These are phyloP conservation scores for Matsumyia berberina DNA, from an alignment of 2,888 invertebrate genomes.

Conservation along the genomic window DNA sequence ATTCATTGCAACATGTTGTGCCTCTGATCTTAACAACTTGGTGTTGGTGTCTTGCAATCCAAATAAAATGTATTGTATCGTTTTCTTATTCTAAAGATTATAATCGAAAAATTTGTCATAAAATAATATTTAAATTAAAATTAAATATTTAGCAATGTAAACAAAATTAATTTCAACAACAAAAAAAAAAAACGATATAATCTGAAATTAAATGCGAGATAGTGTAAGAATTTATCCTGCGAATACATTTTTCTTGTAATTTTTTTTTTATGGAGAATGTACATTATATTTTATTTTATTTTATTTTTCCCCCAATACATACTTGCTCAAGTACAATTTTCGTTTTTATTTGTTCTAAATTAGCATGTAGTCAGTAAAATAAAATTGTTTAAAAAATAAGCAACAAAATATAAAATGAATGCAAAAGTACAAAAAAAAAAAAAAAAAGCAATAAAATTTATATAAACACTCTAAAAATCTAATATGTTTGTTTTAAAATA, in stretches of 20 bases:
- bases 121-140: background rate
- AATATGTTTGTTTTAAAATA: conserved; percentile 55
- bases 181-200: background rate
- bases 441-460: conserved; percentile 38
- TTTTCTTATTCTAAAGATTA: background rate
- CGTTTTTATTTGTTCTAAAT: conserved; percentile 8
- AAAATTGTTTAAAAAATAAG: conserved; percentile 10
- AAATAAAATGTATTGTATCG: background rate
- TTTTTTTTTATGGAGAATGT: background rate
- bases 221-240: background rate
- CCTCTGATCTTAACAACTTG: background rate
- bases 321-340: background rate
- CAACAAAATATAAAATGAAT: conserved; percentile 8
- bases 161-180: too few species aligned
- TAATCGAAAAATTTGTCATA: background rate
- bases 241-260: background rate
- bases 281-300: too few species aligned
- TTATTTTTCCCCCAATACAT: too few species aligned
- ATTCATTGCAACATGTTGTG: too few species aligned
- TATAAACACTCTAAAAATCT: conserved; percentile 25
- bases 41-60: background rate
- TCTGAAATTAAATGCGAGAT: background rate
- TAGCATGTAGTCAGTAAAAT: conserved; percentile 26
- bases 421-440: conserved; percentile 14
- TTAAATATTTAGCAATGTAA: background rate